Conservation (phyloP, 2,113 vertebrate species). For the Poeciliopsis prolifica region DNA sequence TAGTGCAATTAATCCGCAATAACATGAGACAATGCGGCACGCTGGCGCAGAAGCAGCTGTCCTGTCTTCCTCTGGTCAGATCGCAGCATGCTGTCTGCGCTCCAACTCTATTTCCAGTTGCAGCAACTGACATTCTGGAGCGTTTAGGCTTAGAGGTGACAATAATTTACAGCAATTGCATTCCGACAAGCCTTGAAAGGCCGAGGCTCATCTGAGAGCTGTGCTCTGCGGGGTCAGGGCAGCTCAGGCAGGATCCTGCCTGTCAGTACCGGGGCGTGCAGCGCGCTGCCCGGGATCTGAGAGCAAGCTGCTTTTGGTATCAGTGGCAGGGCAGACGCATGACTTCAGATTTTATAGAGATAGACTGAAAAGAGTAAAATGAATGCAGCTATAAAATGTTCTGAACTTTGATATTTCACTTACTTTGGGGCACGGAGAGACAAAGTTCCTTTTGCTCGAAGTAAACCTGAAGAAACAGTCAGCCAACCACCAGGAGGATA, state of each 20-base stretch:
- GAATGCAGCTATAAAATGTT: neutral
- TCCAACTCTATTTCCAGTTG: too few species aligned
- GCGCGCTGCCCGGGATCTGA: neutral
- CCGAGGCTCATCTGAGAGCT: conserved; percentile 31
- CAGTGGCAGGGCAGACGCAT: neutral
- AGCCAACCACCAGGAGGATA: neutral
- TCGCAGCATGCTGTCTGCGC: too few species aligned
- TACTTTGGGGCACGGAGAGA: conserved; percentile 82
- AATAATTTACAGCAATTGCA: conserved; percentile 21
- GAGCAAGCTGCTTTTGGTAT: neutral
- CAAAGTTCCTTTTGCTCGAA: conserved; percentile 75
- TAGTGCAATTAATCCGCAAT: neutral
- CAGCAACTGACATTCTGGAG: conserved; percentile 12
- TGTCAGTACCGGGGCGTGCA: neutral
- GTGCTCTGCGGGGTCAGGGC: neutral
- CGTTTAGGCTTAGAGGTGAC: conserved; percentile 22
- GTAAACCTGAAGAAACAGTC: conserved; percentile 55
- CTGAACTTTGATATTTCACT: conserved; percentile 60
- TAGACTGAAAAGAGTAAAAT: neutral
- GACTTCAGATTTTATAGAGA: neutral
- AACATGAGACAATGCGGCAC: conserved; percentile 49
- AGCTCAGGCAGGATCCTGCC: neutral
- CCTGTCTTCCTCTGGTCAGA: too few species aligned
- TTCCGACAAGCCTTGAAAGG: neutral
- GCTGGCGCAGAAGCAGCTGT: too few species aligned